Evolutionary conservation across 2,888 invertebrate species (phyloP).

Genomic region (Camptogramma bilineatum): DNA sequence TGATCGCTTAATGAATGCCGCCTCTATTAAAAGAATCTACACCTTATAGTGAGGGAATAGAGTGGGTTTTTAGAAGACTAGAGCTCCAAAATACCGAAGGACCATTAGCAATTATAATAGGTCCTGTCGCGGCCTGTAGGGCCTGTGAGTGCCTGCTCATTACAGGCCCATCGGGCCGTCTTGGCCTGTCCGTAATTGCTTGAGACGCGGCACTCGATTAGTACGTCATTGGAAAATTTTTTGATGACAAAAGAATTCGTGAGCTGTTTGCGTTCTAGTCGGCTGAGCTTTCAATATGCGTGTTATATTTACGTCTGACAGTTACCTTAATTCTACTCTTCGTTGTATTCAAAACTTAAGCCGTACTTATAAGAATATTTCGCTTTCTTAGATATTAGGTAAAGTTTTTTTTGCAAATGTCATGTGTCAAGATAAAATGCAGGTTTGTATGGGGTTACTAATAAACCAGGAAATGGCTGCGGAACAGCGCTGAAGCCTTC

Average conservation of each 20-base stretch:
- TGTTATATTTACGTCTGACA: not conserved
- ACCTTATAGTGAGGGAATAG: constrained; percentile 27
- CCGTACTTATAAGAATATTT: not conserved
- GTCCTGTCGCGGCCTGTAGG: constrained; percentile 52
- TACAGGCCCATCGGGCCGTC: constrained; percentile 44
- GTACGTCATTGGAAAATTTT: constrained; percentile 29
- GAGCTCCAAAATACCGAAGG: constrained; percentile 38
- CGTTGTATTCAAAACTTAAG: not conserved
- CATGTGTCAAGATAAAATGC: not conserved
- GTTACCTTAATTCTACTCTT: not conserved
- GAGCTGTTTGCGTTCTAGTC: constrained; percentile 14
- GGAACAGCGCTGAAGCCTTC: not conserved
- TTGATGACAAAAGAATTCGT: constrained; percentile 28
- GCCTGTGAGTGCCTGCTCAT: constrained; percentile 73
- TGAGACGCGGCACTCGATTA: constrained; percentile 25
- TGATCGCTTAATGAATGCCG: constrained; percentile 46
- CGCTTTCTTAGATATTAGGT: not conserved
- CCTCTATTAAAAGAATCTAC: constrained; percentile 17
- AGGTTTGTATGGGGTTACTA: not conserved
- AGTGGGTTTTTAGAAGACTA: constrained; percentile 19
- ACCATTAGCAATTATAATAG: constrained; percentile 81
- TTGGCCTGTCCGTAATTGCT: constrained; percentile 24
- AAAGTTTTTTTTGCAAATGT: not conserved
- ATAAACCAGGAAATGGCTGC: not conserved
- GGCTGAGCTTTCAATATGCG: not conserved